Evolutionary conservation across 2,797 vertebrate genomes (phyloP).

Genomic region (Danio tinwini): DNA sequence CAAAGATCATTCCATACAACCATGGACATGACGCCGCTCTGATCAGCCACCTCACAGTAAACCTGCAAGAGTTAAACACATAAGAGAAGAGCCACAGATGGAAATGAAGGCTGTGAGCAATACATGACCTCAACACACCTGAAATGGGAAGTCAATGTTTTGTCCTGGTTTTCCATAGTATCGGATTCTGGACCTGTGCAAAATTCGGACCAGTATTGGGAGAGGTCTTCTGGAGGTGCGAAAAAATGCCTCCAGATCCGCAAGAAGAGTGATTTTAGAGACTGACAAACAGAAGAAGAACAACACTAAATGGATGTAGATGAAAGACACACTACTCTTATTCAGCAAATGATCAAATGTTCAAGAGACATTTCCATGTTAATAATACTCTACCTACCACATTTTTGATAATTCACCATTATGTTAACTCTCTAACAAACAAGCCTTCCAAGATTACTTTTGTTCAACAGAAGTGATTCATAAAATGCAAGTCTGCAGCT

Average conservation of each 20-base stretch:
- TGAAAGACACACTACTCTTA: neutral
- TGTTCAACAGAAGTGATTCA: too few species aligned
- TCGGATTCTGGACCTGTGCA: conserved; percentile 88
- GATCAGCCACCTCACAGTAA: conserved; percentile 93
- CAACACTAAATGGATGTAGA: neutral
- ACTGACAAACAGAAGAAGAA: conserved; percentile 70
- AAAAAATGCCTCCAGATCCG: conserved; percentile 80
- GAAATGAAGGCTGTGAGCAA: too few species aligned
- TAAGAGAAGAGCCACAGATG: neutral
- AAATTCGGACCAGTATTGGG: conserved; percentile 88
- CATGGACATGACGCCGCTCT: conserved; percentile 87
- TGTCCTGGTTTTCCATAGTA: conserved; percentile 89
- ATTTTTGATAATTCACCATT: too few species aligned
- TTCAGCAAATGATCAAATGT: neutral
- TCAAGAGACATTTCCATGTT: neutral
- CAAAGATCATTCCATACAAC: conserved; percentile 93
- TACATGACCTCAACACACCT: conserved; percentile 74
- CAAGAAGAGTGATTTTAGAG: conserved; percentile 80
- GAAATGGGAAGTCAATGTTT: conserved; percentile 85
- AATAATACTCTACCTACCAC: too few species aligned
- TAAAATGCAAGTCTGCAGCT: too few species aligned
- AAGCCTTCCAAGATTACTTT: too few species aligned
- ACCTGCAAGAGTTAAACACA: conserved; percentile 73
- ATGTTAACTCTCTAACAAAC: too few species aligned
- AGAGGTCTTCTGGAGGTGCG: conserved; percentile 66